Percentiles rank a stretch among this genome's conserved stretches.
Conservation (phyloP, 2,113 vertebrate species). For the Climacteris rufus region DNA sequence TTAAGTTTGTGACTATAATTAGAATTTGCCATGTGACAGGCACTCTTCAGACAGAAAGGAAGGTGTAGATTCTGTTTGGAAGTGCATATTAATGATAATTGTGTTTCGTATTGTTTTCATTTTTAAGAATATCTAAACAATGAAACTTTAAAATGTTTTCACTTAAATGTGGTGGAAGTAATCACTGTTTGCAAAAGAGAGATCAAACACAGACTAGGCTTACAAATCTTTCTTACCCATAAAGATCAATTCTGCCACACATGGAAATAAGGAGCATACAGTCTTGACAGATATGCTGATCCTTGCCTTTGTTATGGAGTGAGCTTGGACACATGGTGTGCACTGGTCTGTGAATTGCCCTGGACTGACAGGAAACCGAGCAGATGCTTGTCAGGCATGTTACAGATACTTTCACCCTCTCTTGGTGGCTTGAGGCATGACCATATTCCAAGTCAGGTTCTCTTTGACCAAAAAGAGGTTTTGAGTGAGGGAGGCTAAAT, state of each 20-base stretch:
- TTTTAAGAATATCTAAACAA: conserved; percentile 4
- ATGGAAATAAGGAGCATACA: background rate
- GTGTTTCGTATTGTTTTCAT: background rate
- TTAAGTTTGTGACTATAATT: background rate
- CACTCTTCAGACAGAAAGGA: background rate
- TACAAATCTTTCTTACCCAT: conserved; percentile 35
- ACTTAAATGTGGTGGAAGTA: conserved; percentile 5
- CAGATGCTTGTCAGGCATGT: background rate
- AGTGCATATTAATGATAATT: background rate
- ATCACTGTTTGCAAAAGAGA: conserved; percentile 13
- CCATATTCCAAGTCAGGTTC: background rate
- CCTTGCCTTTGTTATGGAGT: background rate
- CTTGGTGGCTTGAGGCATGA: background rate
- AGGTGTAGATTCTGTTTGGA: background rate
- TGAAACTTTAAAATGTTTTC: conserved; percentile 1
- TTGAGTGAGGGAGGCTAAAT: background rate
- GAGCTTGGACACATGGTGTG: conserved; percentile 16
- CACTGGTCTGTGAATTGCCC: conserved; percentile 4
- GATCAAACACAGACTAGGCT: background rate
- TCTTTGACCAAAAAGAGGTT: background rate
- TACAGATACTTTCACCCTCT: background rate
- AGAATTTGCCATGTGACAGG: background rate
- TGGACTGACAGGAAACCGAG: conserved; percentile 3
- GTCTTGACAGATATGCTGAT: conserved; percentile 3
- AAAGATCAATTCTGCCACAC: conserved; percentile 7